Evolutionary conservation across 1,140 invertebrate species (phyloP), one percentile per base, ranked within the genome.

Genomic region (Anastrepha obliqua): DNA sequence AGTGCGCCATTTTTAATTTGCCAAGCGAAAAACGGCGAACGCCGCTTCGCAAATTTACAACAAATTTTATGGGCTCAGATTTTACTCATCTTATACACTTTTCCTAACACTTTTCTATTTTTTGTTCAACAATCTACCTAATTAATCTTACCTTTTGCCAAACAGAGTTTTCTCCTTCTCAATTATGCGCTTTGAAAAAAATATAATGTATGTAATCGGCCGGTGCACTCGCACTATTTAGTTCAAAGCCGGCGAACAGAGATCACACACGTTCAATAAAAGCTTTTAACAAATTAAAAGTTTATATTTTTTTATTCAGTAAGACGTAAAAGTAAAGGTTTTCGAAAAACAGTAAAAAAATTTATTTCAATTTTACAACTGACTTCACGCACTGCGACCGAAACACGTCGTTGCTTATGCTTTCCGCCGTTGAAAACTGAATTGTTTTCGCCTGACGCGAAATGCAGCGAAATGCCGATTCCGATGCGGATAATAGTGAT

Each of bases 1-100:
- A 81, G 74, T 81, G 74, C 74, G 74, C 74, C 74, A 81, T 81
- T 81, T 81, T 81, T 81, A 81, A 81, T 81, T 81, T 81, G 74
- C 74, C 17, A 51, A 81, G 74, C 74, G 74, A 81, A 81, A 51
- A 55, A n/a, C 47, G 47, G 74, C 74, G 74, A 81, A 81, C 15
- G 74, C 74, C 74, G 74, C 74, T 81, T 81, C 74, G 74, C 74
- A 8, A 55, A 81, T 81, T 20, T 81, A 20, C 47, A 81, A 51
- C 44, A 81, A 81, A 29, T 81, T 81, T 81, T 2, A 81, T 51
- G 6, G 47, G 47, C 47, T 29, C n/a, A 20, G 55, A 81, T 47
- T 81, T 8, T 29, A 51, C 74, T 11, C 7, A 81, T 47, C 17
- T 20, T 29, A 74, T 74, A 29, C n/a, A 55, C 17, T 81, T 55